phyloP scores from a whole-genome alignment of 2,888 invertebrate genomes.

The Drosophila anomalata region DNA sequence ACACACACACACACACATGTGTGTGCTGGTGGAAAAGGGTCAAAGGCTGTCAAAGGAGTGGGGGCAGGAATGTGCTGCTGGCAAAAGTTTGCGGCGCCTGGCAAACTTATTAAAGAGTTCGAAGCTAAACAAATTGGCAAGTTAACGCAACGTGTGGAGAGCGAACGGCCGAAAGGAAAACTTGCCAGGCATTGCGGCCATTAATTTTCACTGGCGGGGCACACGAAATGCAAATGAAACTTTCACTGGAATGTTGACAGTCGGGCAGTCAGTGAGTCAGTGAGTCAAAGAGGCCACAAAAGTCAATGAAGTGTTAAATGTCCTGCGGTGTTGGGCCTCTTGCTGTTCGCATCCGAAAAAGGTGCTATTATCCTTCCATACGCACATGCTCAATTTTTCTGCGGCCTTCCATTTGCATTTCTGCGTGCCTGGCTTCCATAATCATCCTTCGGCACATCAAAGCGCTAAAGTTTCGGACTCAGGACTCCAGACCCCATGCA shows the following conservation, averaged over 20 bases:
- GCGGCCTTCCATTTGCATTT: slow-evolving; percentile 44
- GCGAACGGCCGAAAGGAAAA: slow-evolving; percentile 17
- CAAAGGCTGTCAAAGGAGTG: slow-evolving; percentile 50
- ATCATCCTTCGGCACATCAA: slow-evolving; percentile 29
- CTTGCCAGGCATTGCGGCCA: slow-evolving; percentile 49
- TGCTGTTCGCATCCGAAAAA: slow-evolving; percentile 7
- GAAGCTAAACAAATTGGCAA: slow-evolving; percentile 50
- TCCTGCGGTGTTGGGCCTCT: slow-evolving; percentile 56
- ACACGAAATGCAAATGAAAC: slow-evolving; percentile 69
- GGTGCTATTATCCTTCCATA: slow-evolving; percentile 27
- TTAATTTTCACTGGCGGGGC: slow-evolving; percentile 56
- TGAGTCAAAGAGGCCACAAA: slow-evolving; percentile 40
- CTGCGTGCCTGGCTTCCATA: slow-evolving; percentile 64
- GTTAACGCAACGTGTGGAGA: neutral
- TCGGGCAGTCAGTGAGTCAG: slow-evolving; percentile 18
- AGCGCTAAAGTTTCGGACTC: slow-evolving; percentile 28
- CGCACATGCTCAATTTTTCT: slow-evolving; percentile 27
- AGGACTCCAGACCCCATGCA: slow-evolving; percentile 2
- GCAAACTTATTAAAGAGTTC: slow-evolving; percentile 52
- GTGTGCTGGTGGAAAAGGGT: slow-evolving; percentile 53
- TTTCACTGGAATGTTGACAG: slow-evolving; percentile 38
- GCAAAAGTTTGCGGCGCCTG: slow-evolving; percentile 39
- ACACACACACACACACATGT: neutral
- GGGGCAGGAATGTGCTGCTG: slow-evolving; percentile 22
- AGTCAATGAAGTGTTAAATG: slow-evolving; percentile 74